Conservation (phyloP, 2,113 vertebrate genomes). For the Romanogobio albipinnatus region DNA sequence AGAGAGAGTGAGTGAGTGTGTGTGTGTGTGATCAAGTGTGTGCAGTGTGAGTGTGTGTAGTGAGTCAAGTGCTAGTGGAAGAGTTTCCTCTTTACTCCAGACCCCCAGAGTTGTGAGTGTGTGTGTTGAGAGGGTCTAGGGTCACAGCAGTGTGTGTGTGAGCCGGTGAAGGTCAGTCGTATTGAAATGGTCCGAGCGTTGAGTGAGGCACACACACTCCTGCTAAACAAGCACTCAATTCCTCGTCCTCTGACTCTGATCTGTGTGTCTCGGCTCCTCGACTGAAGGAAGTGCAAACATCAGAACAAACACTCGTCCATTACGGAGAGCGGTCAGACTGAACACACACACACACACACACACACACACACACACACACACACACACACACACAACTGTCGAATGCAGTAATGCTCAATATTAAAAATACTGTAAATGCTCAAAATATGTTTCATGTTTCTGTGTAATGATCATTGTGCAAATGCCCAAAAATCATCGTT, state of each 20-base stretch:
- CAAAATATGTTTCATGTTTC: too few relatives aligned
- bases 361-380: background rate
- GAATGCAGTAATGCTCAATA: too few relatives aligned
- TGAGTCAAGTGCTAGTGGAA: background rate
- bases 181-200: slow-evolving; percentile 32
- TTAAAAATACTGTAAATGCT: too few relatives aligned
- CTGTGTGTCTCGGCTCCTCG: slow-evolving; percentile 12
- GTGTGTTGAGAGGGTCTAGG: slow-evolving; percentile 22
- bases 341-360: background rate
- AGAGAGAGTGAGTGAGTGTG: too few relatives aligned
- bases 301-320: background rate
- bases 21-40: too few relatives aligned
- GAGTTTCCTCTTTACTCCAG: background rate
- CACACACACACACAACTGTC: too few relatives aligned
- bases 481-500: too few relatives aligned
- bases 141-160: slow-evolving; percentile 40
- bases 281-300: background rate
- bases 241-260: background rate
- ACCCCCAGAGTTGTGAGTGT: background rate
- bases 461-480: too few relatives aligned
- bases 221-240: slow-evolving; percentile 45
- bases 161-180: slow-evolving; percentile 51
- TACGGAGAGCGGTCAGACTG: slow-evolving; percentile 25
- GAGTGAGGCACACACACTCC: background rate
- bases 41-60: background rate